Evolutionary conservation across 1,140 invertebrate genomes (phyloP), one percentile per base, ranked within the genome.

Genomic region (Drosophila suzukii): DNA sequence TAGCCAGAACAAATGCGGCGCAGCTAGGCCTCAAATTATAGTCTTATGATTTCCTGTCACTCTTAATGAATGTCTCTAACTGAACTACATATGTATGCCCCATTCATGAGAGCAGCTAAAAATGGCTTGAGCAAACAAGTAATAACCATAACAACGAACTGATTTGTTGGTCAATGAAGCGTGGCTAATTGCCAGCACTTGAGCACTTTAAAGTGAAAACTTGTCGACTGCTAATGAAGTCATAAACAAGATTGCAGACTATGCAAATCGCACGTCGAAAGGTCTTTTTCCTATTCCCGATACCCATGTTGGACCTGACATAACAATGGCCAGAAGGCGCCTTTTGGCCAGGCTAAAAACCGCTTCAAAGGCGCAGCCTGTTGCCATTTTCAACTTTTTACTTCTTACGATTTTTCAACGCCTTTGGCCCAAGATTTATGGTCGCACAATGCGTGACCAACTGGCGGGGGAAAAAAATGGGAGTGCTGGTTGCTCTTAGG

Each of bases 21-120:
- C 53, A 71, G 17, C 60, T 63, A 72, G 61, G 78, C 66, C 79
- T 83, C 63, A 46, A 83, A 82, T 83, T 83, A 83, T 76, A 80
- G 32, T 61, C 83, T 89, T 80, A 88, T 73, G 84, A 89, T 89
- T 88, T 88, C 84, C 83, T 89, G 83, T 88, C 83, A 88, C 73
- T 83, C 84, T 77, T 73, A 70, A 88, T 89, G 68, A 83, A 73
- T 60, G 67, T 56, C 50, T 73, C 70, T 58, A 71, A 68, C 77
- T 77, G 66, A 55, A 59, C 43, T 57, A 62, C 53, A 78, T 32
- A 41, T 15, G 2, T 20, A 20, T 20, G 20, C 20, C 20, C 20
- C 20, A 20, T 2, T 20, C 20, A 20, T 20, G 20, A 2, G 13
- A 27, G 44, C 54, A 17, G 41, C 47, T 15, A 46, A 32, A 44